Evolutionary conservation across 2,888 invertebrate species (phyloP), one percentile per base, ranked within the genome.

Genomic region (Oscheius myriophilus): DNA sequence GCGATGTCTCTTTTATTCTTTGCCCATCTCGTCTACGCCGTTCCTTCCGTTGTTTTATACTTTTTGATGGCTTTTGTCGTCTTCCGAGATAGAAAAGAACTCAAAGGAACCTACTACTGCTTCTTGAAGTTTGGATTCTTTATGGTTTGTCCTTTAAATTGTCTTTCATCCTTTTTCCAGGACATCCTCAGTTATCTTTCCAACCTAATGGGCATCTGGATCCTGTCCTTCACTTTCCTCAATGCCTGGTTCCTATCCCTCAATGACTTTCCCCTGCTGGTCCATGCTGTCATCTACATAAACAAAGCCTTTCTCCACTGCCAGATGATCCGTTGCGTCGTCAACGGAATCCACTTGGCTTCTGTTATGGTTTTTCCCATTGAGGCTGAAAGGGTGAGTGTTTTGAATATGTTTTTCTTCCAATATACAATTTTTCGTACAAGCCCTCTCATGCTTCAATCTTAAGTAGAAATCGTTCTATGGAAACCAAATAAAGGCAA

Each of bases 1-100:
- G 23, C 6, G 9, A 61, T 61, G 61, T 12, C 46, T 3, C n/a
- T 61, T 21, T 46, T 33, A 12, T 61, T 61, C 61, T 61, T 49
- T 21, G 18, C 49, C 39, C 61, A 61, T 18, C 49, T 61, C 33
- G 14, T 25, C 18, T 61, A 61, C 26, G 25, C 61, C 0, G 26
- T 61, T 9, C 61, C 61, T 1, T 61, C 61, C 11, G 26, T 61
- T 26, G 26, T 61, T 11, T 49, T 61, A n/a, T 61, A 61, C 33
- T 45, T n/a, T 4, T 21, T 61, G 39, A 61, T 39, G 3, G 16
- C 49, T 1, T 61, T 49, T 46, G 39, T 61, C 46, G 16, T 18
- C n/a, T 26, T 46, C 26, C 21, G 61, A 21, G 61, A 61, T 16
- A 14, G 25, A 21, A 61, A 61, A 12, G 61, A 61, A 11, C 33